These are phyloP conservation scores for Cuniculus paca DNA, from an alignment of 2,797 vertebrate genomes.

Conservation along the genomic window DNA sequence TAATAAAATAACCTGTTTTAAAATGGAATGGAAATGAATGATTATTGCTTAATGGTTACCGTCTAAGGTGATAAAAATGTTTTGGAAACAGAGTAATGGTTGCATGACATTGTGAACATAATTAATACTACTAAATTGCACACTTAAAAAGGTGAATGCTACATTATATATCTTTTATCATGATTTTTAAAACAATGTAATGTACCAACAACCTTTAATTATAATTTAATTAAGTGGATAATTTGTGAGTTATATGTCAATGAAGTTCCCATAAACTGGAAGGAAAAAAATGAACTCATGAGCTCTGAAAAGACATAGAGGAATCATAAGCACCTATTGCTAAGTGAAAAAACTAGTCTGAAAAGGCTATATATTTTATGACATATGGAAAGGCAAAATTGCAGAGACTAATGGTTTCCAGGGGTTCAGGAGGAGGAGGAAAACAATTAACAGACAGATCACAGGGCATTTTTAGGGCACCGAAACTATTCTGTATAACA, in stretches of 20 bases:
- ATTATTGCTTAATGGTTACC: not conserved
- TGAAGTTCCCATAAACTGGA: not conserved
- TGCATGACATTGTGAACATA: not conserved
- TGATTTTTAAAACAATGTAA: constrained; percentile 7
- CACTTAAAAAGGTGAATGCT: constrained; percentile 40
- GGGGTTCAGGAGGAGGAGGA: not conserved
- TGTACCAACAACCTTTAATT: not conserved
- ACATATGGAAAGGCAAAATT: constrained; percentile 19
- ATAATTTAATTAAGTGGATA: constrained; percentile 1
- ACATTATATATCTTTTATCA: not conserved
- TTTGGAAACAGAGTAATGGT: constrained; percentile 1
- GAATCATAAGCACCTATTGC: not conserved
- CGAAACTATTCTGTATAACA: not conserved
- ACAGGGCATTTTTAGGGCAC: not conserved
- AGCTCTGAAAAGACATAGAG: constrained; percentile 47
- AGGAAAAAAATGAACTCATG: not conserved
- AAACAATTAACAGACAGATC: not conserved
- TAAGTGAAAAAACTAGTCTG: constrained; percentile 17
- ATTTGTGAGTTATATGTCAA: constrained; percentile 47
- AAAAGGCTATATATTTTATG: not conserved
- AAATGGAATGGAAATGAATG: not conserved
- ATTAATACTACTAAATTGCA: not conserved
- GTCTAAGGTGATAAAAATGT: not conserved
- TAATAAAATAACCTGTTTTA: not conserved
- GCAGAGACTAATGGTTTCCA: not conserved